Evolutionary conservation across 2,888 invertebrate genomes (phyloP).

Genomic region (Cacoxenus indagator): DNA sequence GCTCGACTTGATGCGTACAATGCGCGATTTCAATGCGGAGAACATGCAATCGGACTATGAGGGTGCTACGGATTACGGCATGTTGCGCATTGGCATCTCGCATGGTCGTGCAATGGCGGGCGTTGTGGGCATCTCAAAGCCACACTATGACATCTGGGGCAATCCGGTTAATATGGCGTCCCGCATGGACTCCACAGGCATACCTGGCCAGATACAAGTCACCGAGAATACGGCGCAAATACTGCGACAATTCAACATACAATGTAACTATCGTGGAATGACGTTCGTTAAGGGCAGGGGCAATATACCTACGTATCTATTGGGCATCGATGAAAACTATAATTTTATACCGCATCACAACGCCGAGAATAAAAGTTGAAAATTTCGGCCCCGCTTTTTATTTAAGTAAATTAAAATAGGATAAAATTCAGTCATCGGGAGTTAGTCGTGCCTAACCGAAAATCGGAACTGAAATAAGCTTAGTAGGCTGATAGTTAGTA

Average conservation of each 20-base stretch:
- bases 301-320: constrained; percentile 80
- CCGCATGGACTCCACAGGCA: constrained; percentile 94
- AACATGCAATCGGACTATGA: constrained; percentile 73
- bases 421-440: too few species aligned
- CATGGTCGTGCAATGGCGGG: constrained; percentile 94
- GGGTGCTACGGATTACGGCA: constrained; percentile 62
- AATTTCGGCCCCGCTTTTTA: not conserved
- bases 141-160: constrained; percentile 97
- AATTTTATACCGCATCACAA: constrained; percentile 69
- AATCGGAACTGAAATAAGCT: too few species aligned
- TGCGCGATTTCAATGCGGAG: constrained; percentile 75
- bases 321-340: constrained; percentile 76
- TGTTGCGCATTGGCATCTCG: constrained; percentile 79
- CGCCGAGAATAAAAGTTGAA: not conserved
- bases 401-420: not conserved
- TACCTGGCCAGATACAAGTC: constrained; percentile 83
- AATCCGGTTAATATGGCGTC: constrained; percentile 97
- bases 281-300: constrained; percentile 80
- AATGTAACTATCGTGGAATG: constrained; percentile 79
- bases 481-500: too few species aligned
- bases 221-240: constrained; percentile 81
- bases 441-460: too few species aligned
- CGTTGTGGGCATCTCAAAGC: constrained; percentile 94
- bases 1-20: constrained; percentile 77
- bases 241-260: constrained; percentile 77